Percentiles rank a stretch among this genome's conserved stretches.
phyloP scores from a whole-genome alignment of 2,797 vertebrate genomes.

The Myotis daubentonii region DNA sequence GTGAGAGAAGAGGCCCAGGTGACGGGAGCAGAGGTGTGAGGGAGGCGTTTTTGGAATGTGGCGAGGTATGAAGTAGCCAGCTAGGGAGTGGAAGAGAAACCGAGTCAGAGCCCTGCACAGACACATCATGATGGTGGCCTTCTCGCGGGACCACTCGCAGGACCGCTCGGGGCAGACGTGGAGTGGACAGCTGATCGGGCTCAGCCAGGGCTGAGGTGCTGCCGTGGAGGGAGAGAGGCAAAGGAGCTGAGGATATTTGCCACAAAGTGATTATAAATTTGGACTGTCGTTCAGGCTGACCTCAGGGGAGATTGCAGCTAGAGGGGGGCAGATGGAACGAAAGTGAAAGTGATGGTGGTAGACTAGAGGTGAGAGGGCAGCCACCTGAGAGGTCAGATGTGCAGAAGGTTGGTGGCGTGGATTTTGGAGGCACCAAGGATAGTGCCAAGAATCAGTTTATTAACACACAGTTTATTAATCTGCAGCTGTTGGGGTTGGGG shows the following conservation, averaged over 20 bases:
- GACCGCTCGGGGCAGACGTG: rapidly evolving
- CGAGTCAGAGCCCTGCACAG: rapidly evolving
- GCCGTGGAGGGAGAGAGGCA: neutral
- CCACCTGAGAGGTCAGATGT: neutral
- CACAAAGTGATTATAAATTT: neutral
- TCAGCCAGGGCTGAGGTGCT: neutral
- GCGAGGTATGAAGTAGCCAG: rapidly evolving
- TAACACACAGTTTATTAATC: neutral
- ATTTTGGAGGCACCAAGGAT: neutral
- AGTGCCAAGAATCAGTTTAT: neutral
- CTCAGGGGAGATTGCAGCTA: neutral
- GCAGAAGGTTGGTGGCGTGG: neutral
- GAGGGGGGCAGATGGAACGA: neutral
- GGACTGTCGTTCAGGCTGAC: neutral
- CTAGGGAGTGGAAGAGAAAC: neutral
- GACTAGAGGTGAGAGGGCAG: neutral
- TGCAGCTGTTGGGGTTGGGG: neutral
- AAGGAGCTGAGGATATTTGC: neutral
- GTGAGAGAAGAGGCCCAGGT: neutral
- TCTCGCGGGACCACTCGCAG: rapidly evolving
- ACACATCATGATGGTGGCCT: neutral
- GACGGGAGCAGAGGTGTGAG: rapidly evolving
- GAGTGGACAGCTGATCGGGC: neutral
- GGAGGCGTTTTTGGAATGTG: neutral
- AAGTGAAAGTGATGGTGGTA: neutral